phyloP scores from a whole-genome alignment of 2,888 invertebrate species.

The Cryptus viduatorius region DNA sequence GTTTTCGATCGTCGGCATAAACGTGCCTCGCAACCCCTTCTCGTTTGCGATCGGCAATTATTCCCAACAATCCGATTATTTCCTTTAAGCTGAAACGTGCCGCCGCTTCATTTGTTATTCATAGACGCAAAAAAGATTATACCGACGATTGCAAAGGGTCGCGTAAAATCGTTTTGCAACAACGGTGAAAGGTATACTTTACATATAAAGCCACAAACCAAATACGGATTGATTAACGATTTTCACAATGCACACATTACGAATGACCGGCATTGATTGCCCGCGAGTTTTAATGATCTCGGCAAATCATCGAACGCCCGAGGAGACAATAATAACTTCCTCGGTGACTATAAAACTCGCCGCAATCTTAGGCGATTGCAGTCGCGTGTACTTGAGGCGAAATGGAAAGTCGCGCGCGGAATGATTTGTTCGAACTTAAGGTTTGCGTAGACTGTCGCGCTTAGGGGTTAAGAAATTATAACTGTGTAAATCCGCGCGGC shows the following conservation, averaged over 20 bases:
- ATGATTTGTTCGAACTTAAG: constrained; percentile 15
- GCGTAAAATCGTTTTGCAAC: constrained; percentile 26
- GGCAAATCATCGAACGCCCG: constrained; percentile 46
- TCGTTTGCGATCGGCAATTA: too few relatives aligned
- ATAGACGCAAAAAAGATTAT: background rate
- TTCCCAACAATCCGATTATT: background rate
- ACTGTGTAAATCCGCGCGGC: constrained; percentile 35
- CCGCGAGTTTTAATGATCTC: constrained; percentile 30
- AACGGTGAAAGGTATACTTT: constrained; percentile 46
- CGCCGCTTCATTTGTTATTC: background rate
- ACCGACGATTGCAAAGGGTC: background rate
- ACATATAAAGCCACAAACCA: constrained; percentile 3
- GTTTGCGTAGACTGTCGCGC: constrained; percentile 34
- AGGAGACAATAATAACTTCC: constrained; percentile 28
- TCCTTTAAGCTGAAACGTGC: background rate
- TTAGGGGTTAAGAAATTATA: constrained; percentile 45
- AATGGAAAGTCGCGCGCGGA: constrained; percentile 34
- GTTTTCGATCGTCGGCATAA: background rate
- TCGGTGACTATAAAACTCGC: constrained; percentile 6
- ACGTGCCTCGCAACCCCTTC: too few relatives aligned
- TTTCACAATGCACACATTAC: constrained; percentile 43
- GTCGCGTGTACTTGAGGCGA: constrained; percentile 16
- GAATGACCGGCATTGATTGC: constrained; percentile 8
- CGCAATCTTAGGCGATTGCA: constrained; percentile 14
- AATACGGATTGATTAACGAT: constrained; percentile 52